Conservation (phyloP, 1,140 invertebrate genomes). For the Diorhabda carinulata region DNA sequence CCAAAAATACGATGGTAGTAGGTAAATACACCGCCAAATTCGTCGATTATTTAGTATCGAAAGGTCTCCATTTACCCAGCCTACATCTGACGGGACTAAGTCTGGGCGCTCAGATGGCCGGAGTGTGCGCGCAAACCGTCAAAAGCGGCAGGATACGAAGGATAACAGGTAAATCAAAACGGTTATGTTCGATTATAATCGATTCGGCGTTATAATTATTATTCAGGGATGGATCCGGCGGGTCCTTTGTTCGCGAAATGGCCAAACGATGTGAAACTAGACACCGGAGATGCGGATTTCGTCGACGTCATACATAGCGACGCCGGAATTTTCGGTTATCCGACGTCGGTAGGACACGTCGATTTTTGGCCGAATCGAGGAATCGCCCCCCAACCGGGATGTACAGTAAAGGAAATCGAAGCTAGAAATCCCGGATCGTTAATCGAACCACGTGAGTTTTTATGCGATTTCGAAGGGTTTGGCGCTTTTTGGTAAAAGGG, state of each 20-base stretch:
- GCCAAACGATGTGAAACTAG: slow-evolving; percentile 48
- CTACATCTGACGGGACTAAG: slow-evolving; percentile 61
- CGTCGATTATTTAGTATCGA: slow-evolving; percentile 54
- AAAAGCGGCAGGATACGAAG: slow-evolving; percentile 43
- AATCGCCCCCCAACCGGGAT: slow-evolving; percentile 61
- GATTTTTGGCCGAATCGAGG: slow-evolving; percentile 73
- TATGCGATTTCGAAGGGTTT: too few relatives aligned
- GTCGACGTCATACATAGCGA: slow-evolving; percentile 78
- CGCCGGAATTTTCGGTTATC: slow-evolving; percentile 61
- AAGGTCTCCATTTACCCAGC: slow-evolving; percentile 42
- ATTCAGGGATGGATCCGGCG: slow-evolving; percentile 55
- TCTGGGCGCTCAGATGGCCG: slow-evolving; percentile 56
- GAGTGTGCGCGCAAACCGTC: slow-evolving; percentile 50
- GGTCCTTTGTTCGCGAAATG: slow-evolving; percentile 51
- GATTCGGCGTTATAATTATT: too few relatives aligned
- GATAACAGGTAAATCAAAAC: slow-evolving; percentile 42
- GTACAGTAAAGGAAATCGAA: slow-evolving; percentile 51
- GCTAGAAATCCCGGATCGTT: slow-evolving; percentile 38
- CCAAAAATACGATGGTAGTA: slow-evolving; percentile 53
- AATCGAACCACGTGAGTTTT: slow-evolving; percentile 37
- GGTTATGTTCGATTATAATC: neutral
- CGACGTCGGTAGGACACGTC: slow-evolving; percentile 60
- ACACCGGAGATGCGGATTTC: slow-evolving; percentile 62
- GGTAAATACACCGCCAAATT: slow-evolving; percentile 52
- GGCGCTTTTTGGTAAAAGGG: neutral